A percentile compares a stretch with the other conserved stretches of the same genome.
These are phyloP conservation scores for Gambusia yucatana DNA, from an alignment of 2,797 vertebrate species.

Conservation along the genomic window DNA sequence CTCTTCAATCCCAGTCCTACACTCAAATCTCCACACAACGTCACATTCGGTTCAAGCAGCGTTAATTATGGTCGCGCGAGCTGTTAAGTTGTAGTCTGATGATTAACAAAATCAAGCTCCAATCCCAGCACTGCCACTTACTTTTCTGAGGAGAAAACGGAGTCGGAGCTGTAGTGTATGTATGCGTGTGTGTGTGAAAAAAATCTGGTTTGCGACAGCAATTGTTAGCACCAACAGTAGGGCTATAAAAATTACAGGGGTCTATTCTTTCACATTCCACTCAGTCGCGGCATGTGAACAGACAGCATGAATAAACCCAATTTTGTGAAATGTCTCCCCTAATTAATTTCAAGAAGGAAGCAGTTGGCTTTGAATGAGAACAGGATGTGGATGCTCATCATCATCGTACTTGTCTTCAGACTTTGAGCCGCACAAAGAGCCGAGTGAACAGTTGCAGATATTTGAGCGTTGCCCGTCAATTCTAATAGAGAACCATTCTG, in stretches of 20 bases:
- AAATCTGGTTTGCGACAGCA: slow-evolving; percentile 67
- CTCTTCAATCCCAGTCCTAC: slow-evolving; percentile 22
- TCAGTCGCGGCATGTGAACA: slow-evolving; percentile 59
- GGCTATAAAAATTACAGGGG: slow-evolving; percentile 64
- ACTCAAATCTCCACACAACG: slow-evolving; percentile 26
- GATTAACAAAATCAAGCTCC: slow-evolving; percentile 82
- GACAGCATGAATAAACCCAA: slow-evolving; percentile 74
- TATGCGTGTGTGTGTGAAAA: neutral
- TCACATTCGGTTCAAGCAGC: slow-evolving; percentile 77
- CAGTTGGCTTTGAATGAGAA: neutral
- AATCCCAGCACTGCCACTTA: slow-evolving; percentile 66
- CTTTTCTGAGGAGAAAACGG: slow-evolving; percentile 67
- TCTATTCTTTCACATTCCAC: slow-evolving; percentile 59
- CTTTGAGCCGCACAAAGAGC: slow-evolving; percentile 50
- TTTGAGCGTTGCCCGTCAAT: slow-evolving; percentile 67
- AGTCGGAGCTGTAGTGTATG: slow-evolving; percentile 41
- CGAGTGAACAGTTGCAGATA: slow-evolving; percentile 55
- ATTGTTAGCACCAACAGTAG: slow-evolving; percentile 72
- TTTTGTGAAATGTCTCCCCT: slow-evolving; percentile 77
- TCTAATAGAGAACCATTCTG: slow-evolving; percentile 55
- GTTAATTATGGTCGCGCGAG: slow-evolving; percentile 81
- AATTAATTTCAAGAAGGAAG: slow-evolving; percentile 73
- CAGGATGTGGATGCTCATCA: slow-evolving; percentile 37
- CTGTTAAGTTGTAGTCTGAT: slow-evolving; percentile 82
- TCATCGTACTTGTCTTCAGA: slow-evolving; percentile 54